Conservation (phyloP, 2,113 vertebrate species). For the Caranx melampygus region DNA sequence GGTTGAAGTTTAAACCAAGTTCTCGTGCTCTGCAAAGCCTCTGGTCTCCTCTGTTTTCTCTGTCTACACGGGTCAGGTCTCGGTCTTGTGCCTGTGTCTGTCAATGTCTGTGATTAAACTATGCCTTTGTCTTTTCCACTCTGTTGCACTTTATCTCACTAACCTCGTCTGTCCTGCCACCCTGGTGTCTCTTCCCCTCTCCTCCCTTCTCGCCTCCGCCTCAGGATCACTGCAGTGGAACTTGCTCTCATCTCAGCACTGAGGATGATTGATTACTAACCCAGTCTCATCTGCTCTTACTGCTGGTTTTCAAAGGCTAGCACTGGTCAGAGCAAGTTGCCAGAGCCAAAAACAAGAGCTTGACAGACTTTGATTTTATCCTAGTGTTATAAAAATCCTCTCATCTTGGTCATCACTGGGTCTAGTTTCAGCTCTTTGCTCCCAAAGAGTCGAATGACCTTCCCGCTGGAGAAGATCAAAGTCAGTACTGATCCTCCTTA, state of each 20-base stretch:
- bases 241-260: conserved; percentile 51
- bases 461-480: conserved; percentile 6
- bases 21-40: conserved; percentile 10
- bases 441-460: conserved; percentile 28
- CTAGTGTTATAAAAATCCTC: conserved; percentile 16
- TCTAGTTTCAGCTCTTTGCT: conserved; percentile 19
- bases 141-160: conserved; percentile 60
- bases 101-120: conserved; percentile 26
- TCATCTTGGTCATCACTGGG: conserved; percentile 7
- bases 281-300: conserved; percentile 41
- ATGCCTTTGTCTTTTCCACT: conserved; percentile 61
- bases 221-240: conserved; percentile 66
- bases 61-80: conserved; percentile 39
- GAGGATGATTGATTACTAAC: conserved; percentile 69
- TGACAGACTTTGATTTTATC: conserved; percentile 25
- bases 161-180: conserved; percentile 36
- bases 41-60: background rate
- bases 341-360: conserved; percentile 24
- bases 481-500: conserved; percentile 23
- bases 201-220: conserved; percentile 19
- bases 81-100: background rate
- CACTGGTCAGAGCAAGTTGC: conserved; percentile 12
- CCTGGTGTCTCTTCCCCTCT: conserved; percentile 19
- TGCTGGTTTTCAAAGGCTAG: conserved; percentile 6
- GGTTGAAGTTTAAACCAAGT: conserved; percentile 17